Conservation (phyloP, 2,797 vertebrate genomes). For the Masticophis lateralis region DNA sequence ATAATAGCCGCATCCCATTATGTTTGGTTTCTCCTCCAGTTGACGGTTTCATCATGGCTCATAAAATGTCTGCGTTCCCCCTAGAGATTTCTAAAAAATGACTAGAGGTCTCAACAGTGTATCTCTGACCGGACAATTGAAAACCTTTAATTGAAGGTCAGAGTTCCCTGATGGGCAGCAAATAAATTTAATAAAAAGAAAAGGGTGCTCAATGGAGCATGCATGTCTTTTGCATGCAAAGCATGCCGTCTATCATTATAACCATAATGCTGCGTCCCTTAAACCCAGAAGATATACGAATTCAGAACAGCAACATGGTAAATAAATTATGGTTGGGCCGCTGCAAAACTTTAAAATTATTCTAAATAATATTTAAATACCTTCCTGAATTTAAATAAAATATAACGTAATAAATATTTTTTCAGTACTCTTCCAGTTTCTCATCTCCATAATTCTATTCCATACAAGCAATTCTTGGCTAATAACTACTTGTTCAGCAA, state of each 20-base stretch:
- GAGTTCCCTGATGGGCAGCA: neutral
- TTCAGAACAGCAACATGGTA: neutral
- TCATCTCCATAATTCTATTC: constrained; percentile 17
- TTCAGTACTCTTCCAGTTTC: constrained; percentile 57
- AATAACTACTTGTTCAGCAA: neutral
- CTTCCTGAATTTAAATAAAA: constrained; percentile 19
- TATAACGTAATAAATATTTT: constrained; percentile 41
- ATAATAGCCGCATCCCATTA: neutral
- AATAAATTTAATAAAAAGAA: neutral
- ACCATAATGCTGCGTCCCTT: neutral
- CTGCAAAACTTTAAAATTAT: neutral
- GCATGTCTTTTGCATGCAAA: neutral
- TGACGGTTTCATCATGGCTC: neutral
- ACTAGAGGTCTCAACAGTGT: neutral
- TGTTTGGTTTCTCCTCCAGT: neutral
- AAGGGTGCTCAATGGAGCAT: neutral
- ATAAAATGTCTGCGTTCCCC: neutral
- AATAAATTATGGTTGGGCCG: neutral
- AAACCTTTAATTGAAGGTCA: neutral
- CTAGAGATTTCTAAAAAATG: neutral
- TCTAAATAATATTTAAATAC: neutral
- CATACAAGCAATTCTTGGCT: neutral
- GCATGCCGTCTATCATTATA: neutral
- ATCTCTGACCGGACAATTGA: neutral
- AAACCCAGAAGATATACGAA: neutral